Conservation (phyloP, 1,140 invertebrate genomes). For the Trigoniulus corallinus region DNA sequence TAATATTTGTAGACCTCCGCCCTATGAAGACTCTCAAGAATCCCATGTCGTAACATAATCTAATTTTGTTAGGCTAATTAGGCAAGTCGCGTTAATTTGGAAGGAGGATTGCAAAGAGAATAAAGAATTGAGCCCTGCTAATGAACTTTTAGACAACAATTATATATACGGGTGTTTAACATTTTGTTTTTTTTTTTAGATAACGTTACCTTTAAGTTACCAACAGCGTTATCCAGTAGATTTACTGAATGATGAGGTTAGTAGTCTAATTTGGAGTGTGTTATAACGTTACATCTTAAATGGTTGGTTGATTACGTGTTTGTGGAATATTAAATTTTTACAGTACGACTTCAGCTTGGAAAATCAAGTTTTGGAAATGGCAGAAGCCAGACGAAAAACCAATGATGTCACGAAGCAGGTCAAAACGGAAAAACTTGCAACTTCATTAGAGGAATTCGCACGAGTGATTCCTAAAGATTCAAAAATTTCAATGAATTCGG, state of each 20-base stretch:
- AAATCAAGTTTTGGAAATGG: slow-evolving; percentile 44
- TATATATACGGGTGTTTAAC: no score
- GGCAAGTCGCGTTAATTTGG: no score
- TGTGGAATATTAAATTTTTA: slow-evolving; percentile 7
- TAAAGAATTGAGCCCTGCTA: no score
- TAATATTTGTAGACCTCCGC: no score
- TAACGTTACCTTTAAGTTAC: slow-evolving; percentile 43
- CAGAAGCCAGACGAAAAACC: slow-evolving; percentile 44
- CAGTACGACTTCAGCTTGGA: slow-evolving; percentile 55
- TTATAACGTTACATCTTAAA: not conserved
- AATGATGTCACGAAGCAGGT: slow-evolving; percentile 27
- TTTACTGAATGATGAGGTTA: slow-evolving; percentile 13
- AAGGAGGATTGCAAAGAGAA: no score
- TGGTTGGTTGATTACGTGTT: not conserved
- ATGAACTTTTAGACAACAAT: no score
- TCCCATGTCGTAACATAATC: no score
- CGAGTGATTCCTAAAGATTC: not conserved
- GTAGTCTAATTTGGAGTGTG: not conserved
- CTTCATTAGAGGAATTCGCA: slow-evolving; percentile 21
- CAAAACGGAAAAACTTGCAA: slow-evolving; percentile 5
- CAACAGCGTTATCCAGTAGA: slow-evolving; percentile 34
- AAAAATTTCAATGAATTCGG: not conserved
- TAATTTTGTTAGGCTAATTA: no score
- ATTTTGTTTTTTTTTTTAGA: slow-evolving; percentile 2
- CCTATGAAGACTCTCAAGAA: no score